Evolutionary conservation across 2,113 vertebrate genomes (phyloP).

Genomic region (Polyodon spathula): DNA sequence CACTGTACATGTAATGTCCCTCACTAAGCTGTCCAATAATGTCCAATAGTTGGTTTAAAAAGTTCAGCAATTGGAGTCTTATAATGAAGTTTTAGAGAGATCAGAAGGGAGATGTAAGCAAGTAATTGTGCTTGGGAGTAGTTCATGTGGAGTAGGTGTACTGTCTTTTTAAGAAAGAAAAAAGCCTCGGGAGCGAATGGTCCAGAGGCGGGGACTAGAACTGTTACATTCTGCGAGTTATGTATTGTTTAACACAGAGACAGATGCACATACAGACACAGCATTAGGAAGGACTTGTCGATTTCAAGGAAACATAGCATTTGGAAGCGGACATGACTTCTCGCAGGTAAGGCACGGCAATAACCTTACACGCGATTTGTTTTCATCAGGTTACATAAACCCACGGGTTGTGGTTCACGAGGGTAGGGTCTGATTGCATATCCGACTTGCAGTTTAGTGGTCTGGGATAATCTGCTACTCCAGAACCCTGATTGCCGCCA

Average conservation of each 20-base stretch:
- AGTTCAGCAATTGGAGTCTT: too few species aligned
- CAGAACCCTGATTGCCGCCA: not conserved
- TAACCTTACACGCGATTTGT: not conserved
- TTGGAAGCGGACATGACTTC: slow-evolving; percentile 65
- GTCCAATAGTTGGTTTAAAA: too few species aligned
- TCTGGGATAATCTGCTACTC: not conserved
- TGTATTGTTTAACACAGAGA: slow-evolving; percentile 19
- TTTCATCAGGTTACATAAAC: not conserved
- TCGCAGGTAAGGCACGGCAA: slow-evolving; percentile 58
- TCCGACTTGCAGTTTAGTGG: slow-evolving; percentile 3
- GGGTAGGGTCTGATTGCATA: slow-evolving; percentile 6
- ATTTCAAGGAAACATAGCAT: slow-evolving; percentile 32
- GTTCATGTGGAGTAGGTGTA: too few species aligned
- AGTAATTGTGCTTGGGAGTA: too few species aligned
- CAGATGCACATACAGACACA: slow-evolving; percentile 14
- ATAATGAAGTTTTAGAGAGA: too few species aligned
- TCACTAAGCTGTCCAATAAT: too few species aligned
- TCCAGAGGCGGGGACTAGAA: slow-evolving; percentile 20
- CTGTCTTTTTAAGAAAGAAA: slow-evolving; percentile 7
- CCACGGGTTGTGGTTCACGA: slow-evolving; percentile 4
- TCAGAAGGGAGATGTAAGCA: too few species aligned
- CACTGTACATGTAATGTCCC: too few species aligned
- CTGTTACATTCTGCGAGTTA: slow-evolving; percentile 14
- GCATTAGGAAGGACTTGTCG: slow-evolving; percentile 12
- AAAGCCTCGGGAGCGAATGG: not conserved